Base-by-base conservation (phyloP, 1,140 invertebrate species). In the Phocides pigmalion region DNA sequence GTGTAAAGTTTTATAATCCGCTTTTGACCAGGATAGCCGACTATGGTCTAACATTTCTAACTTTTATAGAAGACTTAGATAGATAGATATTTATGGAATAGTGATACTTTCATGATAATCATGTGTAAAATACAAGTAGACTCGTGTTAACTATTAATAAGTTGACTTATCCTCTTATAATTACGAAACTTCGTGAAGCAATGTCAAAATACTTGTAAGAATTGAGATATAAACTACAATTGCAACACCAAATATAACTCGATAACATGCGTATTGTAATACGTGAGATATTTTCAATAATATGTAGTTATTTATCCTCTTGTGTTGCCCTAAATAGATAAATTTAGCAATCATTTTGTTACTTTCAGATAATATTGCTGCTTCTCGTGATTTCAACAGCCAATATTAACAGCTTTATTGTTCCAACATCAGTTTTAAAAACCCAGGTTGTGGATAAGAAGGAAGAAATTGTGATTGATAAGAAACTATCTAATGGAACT, bases 341-440 rank as follows among this genome's bases (percentile, higher is more conserved):
- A 51, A 4, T 56, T 58, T 58, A 58, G 25, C 44, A 64, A 65
- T 65, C 4, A n/a, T 63, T 14, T 50, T 71, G 53, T 49, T 46
- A 19, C 2, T 72, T 69, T 62, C 66, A 72, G 70, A 66, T 69
- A 56, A 47, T 69, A 22, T 53, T 64, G 16, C 25, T 68, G 4
- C 22, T 70, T 9, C 58, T 66, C 56, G 11, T 71, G 0, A 5
- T 66, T 12, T 39, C 64, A 39, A 17, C 69, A 16, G 46, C 49
- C 11, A 17, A 49, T 47, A 58, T 66, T 32, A 35, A 46, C 47
- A 46, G 59, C 46, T 8, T 58, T 32, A 6, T 46, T 32, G 11
- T 58, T 19, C 41, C 41, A 15, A 42, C 41, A 12, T 44, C 53
- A 12, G 15, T 32, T 4, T 1, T 14, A 32, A 58, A 44, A 25